phyloP scores from a whole-genome alignment of 2,888 invertebrate species.

The Hydraecia micacea region DNA sequence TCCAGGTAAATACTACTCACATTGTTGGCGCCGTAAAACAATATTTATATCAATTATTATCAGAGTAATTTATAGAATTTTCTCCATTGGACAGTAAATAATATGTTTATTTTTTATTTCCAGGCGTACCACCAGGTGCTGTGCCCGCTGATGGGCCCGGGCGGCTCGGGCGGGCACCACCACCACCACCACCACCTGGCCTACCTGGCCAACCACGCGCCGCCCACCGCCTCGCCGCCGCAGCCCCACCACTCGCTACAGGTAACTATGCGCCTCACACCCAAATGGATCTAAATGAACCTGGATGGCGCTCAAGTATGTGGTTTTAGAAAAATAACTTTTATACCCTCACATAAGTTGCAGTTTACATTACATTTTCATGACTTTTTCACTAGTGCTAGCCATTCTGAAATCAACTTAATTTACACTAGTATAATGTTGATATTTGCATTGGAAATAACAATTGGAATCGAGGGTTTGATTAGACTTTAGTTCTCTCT shows the following conservation, averaged over 20 bases:
- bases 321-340: neutral
- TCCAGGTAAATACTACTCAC: conserved; percentile 74
- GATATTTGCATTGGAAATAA: neutral
- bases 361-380: neutral
- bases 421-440: neutral
- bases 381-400: neutral
- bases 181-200: conserved; percentile 87
- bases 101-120: neutral
- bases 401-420: neutral
- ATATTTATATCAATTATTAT: neutral
- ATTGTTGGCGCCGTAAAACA: neutral
- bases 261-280: conserved; percentile 60
- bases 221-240: conserved; percentile 85
- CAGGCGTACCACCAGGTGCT: conserved; percentile 77
- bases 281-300: conserved; percentile 12
- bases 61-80: neutral
- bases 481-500: neutral
- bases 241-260: conserved; percentile 83
- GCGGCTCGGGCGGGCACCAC: conserved; percentile 78
- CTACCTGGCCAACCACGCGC: conserved; percentile 86
- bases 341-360: neutral
- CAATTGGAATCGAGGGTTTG: neutral
- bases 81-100: neutral
- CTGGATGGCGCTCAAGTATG: neutral
- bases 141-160: conserved; percentile 84